phyloP scores from a whole-genome alignment of 2,797 vertebrate genomes.

The Melanogrammus aeglefinus region DNA sequence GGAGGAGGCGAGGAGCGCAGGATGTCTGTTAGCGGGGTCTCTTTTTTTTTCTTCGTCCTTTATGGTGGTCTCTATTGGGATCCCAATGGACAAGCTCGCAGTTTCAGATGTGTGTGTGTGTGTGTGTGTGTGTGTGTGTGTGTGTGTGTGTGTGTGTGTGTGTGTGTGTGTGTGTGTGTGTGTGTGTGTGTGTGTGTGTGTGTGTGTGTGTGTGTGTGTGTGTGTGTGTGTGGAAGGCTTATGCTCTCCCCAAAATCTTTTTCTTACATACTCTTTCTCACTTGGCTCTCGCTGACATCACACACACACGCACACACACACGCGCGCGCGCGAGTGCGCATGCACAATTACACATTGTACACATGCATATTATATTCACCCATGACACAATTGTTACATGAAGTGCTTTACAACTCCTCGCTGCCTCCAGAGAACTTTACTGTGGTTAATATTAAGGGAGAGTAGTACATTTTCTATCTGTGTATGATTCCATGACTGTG shows the following conservation, averaged over 20 bases:
- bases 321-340: too few species aligned
- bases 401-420: neutral
- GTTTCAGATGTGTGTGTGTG: neutral
- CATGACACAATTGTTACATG: neutral
- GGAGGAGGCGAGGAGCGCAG: neutral
- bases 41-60: slow-evolving; percentile 1
- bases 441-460: slow-evolving; percentile 28
- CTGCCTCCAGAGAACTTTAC: slow-evolving; percentile 15
- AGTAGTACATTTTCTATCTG: slow-evolving; percentile 11
- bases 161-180: too few species aligned
- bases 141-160: neutral
- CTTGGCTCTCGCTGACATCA: slow-evolving; percentile 9
- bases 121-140: neutral
- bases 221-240: neutral
- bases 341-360: slow-evolving; percentile 5
- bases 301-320: slow-evolving; percentile 10
- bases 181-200: too few species aligned
- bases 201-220: neutral
- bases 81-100: slow-evolving; percentile 8
- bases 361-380: neutral
- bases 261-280: neutral
- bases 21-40: slow-evolving; percentile 3
- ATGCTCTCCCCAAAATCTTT: neutral
- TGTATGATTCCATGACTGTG: slow-evolving; percentile 37
- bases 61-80: slow-evolving; percentile 19